Percentiles rank a stretch among this genome's conserved stretches.
Evolutionary conservation across 1,140 invertebrate genomes (phyloP).

Genomic region (Pantala flavescens): DNA sequence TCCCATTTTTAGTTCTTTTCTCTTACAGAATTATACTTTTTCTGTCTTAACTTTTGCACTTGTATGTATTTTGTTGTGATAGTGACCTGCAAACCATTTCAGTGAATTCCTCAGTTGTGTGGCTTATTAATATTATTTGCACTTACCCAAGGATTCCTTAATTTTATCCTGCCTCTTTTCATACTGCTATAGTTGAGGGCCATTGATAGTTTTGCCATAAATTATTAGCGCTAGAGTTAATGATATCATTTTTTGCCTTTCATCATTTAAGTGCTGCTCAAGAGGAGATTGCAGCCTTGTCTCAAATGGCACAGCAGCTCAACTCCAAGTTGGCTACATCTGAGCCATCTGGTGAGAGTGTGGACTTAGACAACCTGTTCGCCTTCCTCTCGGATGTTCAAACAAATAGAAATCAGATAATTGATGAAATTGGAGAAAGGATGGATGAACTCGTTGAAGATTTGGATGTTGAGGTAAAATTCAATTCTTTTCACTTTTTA

Average conservation of each 20-base stretch:
- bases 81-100: no score
- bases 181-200: no score
- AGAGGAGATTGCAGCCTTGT: constrained; percentile 61
- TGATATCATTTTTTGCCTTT: no score
- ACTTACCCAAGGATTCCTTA: no score
- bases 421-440: constrained; percentile 73
- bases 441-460: constrained; percentile 74
- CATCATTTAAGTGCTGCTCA: constrained; percentile 38
- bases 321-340: constrained; percentile 45
- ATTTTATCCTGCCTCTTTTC: no score
- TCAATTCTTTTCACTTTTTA: neutral
- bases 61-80: no score
- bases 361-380: constrained; percentile 88
- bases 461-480: constrained; percentile 51
- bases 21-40: no score
- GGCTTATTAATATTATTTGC: no score
- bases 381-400: constrained; percentile 81
- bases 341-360: constrained; percentile 47
- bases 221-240: no score
- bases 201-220: no score
- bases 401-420: constrained; percentile 47
- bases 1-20: neutral
- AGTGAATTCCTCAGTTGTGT: no score
- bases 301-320: constrained; percentile 64
- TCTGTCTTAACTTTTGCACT: no score